Evolutionary conservation across 2,888 invertebrate species (phyloP).

Genomic region (Synergus gifuensis): DNA sequence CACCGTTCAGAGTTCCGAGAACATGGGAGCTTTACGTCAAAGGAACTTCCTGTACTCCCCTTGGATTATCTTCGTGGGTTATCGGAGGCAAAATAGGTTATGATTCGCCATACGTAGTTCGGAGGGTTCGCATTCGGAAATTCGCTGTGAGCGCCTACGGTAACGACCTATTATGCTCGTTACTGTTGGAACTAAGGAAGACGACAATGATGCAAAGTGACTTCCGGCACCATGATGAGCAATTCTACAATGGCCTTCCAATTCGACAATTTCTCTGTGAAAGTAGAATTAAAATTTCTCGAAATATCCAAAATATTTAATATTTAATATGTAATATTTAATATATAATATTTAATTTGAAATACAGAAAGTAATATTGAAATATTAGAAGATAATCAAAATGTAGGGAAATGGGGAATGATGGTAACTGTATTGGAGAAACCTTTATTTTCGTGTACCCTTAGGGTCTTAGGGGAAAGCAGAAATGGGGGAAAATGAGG

Average conservation of each 20-base stretch:
- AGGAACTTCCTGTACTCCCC: slow-evolving; percentile 56
- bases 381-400: neutral
- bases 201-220: slow-evolving; percentile 40
- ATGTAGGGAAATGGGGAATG: neutral
- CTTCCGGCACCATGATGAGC: slow-evolving; percentile 30
- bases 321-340: neutral
- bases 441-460: slow-evolving; percentile 1
- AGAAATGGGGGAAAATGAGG: neutral
- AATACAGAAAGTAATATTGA: neutral
- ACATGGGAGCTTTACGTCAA: slow-evolving; percentile 46
- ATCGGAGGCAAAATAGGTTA: slow-evolving; percentile 59
- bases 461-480: neutral
- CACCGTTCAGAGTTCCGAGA: slow-evolving; percentile 7
- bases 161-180: slow-evolving; percentile 37
- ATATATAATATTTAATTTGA: too few species aligned
- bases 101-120: slow-evolving; percentile 35
- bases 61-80: slow-evolving; percentile 61
- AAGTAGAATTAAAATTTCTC: neutral
- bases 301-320: neutral
- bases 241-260: slow-evolving; percentile 2
- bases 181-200: slow-evolving; percentile 20
- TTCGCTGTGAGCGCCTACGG: slow-evolving; percentile 22
- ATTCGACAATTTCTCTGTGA: neutral
- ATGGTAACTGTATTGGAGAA: neutral
- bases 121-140: slow-evolving; percentile 25